These are phyloP conservation scores for Leuctra nigra DNA, from an alignment of 2,888 invertebrate species.

Conservation along the genomic window DNA sequence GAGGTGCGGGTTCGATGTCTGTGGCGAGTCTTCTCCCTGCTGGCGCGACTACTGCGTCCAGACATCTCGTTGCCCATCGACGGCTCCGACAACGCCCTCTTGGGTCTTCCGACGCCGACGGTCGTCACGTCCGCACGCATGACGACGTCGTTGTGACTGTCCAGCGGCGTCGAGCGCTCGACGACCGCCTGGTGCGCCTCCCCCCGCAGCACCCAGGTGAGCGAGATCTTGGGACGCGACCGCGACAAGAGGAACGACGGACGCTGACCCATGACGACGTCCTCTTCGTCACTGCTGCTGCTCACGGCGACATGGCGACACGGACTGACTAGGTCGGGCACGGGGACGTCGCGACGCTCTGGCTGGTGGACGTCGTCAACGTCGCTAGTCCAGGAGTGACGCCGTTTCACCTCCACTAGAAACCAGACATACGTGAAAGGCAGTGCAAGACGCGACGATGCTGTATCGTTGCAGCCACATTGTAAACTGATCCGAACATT, in stretches of 20 bases:
- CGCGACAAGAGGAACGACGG: slow-evolving; percentile 36
- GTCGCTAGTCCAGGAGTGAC: slow-evolving; percentile 37
- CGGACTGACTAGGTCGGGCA: slow-evolving; percentile 28
- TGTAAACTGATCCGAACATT: slow-evolving; percentile 23
- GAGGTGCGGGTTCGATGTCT: slow-evolving; percentile 20
- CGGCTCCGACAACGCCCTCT: slow-evolving; percentile 27
- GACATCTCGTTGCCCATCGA: slow-evolving; percentile 20
- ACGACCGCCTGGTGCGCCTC: slow-evolving; percentile 36
- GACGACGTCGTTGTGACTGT: slow-evolving; percentile 34
- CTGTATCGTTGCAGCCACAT: slow-evolving; percentile 11
- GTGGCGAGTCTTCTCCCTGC: slow-evolving; percentile 24
- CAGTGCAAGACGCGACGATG: not conserved
- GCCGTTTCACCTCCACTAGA: slow-evolving; percentile 37
- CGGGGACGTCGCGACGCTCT: slow-evolving; percentile 7
- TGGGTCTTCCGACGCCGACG: slow-evolving; percentile 17
- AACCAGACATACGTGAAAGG: slow-evolving; percentile 16
- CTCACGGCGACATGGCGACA: slow-evolving; percentile 24
- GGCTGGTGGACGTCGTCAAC: slow-evolving; percentile 27
- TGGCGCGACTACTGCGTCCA: slow-evolving; percentile 20
- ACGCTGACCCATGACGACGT: slow-evolving; percentile 36
- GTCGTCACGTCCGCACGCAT: slow-evolving; percentile 27
- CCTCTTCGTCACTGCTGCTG: slow-evolving; percentile 13
- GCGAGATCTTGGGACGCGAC: slow-evolving; percentile 57
- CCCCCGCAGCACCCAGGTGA: slow-evolving; percentile 68
- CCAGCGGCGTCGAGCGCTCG: slow-evolving; percentile 22